Evolutionary conservation across 2,888 invertebrate species (phyloP).

Genomic region (Troilus luridus): DNA sequence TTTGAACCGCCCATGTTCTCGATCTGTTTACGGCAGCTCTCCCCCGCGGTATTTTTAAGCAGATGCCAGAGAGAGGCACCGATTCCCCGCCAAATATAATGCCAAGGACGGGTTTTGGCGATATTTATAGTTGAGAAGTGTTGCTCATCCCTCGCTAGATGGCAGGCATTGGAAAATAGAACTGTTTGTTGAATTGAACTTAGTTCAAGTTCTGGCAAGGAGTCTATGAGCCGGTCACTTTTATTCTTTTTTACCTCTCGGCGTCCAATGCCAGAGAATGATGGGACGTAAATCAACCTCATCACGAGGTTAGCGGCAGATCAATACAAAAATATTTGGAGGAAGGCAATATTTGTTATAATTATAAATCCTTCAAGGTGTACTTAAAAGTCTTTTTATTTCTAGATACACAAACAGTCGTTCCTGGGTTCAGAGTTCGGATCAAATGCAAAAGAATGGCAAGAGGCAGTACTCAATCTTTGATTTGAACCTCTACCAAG

Average conservation of each 20-base stretch:
- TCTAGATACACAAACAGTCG: too few relatives aligned
- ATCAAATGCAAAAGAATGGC: too few relatives aligned
- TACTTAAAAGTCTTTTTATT: too few relatives aligned
- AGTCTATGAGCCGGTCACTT: background rate
- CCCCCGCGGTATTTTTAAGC: conserved; percentile 22
- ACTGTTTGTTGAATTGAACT: background rate
- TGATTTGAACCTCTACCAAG: too few relatives aligned
- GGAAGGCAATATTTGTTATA: background rate
- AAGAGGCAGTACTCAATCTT: too few relatives aligned
- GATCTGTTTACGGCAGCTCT: conserved; percentile 1
- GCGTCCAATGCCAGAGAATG: background rate
- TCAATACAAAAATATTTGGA: background rate
- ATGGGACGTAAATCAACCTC: background rate
- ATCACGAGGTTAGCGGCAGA: background rate
- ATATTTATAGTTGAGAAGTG: background rate
- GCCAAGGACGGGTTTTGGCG: conserved; percentile 21
- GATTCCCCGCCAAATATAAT: conserved; percentile 34
- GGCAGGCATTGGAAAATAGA: background rate
- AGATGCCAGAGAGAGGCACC: conserved; percentile 3
- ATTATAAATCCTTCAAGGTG: background rate
- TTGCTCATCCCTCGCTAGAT: background rate
- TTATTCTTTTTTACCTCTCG: background rate
- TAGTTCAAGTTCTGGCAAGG: background rate
- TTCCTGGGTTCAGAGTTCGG: too few relatives aligned
- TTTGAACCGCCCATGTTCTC: background rate